Percentiles rank a stretch among this genome's conserved stretches.
Evolutionary conservation across 2,888 invertebrate genomes (phyloP).

Genomic region (Leptopterna dolabrata): DNA sequence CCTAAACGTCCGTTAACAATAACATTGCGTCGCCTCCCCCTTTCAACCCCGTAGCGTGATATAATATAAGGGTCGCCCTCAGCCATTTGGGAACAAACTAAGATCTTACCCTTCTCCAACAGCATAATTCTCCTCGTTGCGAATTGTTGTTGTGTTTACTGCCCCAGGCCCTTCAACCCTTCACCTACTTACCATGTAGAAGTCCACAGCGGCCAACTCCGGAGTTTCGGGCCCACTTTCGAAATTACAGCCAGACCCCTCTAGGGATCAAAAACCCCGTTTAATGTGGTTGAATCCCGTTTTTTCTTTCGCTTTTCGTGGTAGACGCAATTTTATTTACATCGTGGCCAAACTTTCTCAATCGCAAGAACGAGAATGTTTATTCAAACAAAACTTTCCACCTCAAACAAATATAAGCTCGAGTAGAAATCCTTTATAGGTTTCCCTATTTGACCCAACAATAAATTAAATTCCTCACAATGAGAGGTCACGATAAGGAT

Average conservation of each 20-base stretch:
- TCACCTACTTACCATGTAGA: not conserved
- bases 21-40: not conserved
- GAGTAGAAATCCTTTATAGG: no score
- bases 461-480: no score
- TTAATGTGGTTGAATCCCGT: not conserved
- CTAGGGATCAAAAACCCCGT: not conserved
- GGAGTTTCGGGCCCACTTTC: not conserved
- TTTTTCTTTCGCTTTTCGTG: not conserved
- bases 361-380: not conserved
- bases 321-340: not conserved
- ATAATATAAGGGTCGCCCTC: not conserved
- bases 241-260: not conserved
- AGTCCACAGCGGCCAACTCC: not conserved
- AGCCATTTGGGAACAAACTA: not conserved
- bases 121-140: not conserved
- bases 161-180: not conserved
- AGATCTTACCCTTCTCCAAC: not conserved
- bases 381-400: not conserved
- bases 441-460: no score
- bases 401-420: no score
- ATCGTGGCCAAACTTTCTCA: not conserved
- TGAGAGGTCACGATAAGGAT: no score
- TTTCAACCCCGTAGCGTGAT: not conserved
- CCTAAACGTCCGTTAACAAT: not conserved
- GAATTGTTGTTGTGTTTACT: not conserved